Evolutionary conservation across 2,888 invertebrate genomes (phyloP), one percentile per base, ranked within the genome.

Genomic region (Theodoxus fluviatilis): DNA sequence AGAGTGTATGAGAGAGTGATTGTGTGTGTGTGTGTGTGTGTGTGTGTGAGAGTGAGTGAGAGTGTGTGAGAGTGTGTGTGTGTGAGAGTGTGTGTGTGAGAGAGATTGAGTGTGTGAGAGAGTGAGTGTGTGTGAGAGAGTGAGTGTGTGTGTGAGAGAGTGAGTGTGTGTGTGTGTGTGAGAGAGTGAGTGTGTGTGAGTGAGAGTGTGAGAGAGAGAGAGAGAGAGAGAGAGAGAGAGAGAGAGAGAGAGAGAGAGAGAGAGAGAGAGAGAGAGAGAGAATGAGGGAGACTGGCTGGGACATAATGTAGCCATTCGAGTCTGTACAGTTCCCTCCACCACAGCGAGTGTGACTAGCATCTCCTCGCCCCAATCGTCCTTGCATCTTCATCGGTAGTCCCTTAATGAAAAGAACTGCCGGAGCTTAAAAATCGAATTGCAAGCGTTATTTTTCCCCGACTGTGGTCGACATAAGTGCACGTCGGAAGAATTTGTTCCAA

Each of bases 91-190:
- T 33, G 61, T 35, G 61, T 33, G 61, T 43, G 25, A 18, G 64
- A 43, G 43, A 18, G 64, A 15, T 40, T 43, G 64, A 43, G 63
- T 40, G 63, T 38, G 63, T 64, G 64, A 40, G 63, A 25, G 64
- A 18, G 65, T 43, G 65, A 18, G 65, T 43, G 65, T 28, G 64
- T 12, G 64, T 25, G 64, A 4, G 64, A 12, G 40, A 15, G 40
- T 25, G 64, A 28, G 40, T 22, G 25, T 25, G 28, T 64, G 40
- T 40, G 25, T 64, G 40, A 28, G 64, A 28, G 64, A n/a, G 43
- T 52, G 67, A 31, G 43, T 43, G 65, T 65, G 65, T 43, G 65
- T 65, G 65, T 43, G 65, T 28, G 64, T 40, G 40, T 25, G 43
- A 18, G n/a, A n/a, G n/a, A n/a, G n/a, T n/a, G n/a, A n/a, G n/a